Conservation (phyloP, 2,888 invertebrate genomes). For the Ctena decussata region DNA sequence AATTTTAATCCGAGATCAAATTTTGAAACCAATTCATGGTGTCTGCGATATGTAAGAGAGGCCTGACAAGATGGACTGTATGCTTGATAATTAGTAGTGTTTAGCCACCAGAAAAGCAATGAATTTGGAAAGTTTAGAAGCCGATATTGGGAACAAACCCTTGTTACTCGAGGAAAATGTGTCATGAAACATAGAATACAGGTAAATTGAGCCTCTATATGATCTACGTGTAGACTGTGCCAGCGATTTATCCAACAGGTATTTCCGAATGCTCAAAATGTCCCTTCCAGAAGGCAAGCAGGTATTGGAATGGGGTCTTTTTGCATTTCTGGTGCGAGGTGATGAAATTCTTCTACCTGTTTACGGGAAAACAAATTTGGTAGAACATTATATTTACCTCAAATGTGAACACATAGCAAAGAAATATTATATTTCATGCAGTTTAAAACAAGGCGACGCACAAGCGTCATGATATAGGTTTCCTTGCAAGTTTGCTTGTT, state of each 20-base stretch:
- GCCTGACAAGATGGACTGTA: conserved; percentile 31
- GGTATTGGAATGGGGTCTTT: conserved; percentile 13
- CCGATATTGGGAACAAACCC: background rate
- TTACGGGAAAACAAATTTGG: conserved; percentile 34
- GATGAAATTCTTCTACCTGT: conserved; percentile 31
- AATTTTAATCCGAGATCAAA: too few relatives aligned
- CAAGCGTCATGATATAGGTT: conserved; percentile 35
- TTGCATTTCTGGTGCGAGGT: conserved; percentile 22
- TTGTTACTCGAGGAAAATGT: background rate
- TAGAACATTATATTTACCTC: conserved; percentile 35
- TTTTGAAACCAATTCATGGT: too few relatives aligned
- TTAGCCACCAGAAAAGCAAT: conserved; percentile 18
- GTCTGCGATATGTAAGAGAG: conserved; percentile 36
- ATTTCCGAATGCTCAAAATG: background rate
- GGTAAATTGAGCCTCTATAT: conserved; percentile 22
- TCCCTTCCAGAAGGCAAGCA: conserved; percentile 6
- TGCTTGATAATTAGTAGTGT: conserved; percentile 18
- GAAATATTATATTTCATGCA: conserved; percentile 48
- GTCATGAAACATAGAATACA: conserved; percentile 26
- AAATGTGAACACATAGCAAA: conserved; percentile 35
- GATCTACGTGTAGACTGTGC: conserved; percentile 17
- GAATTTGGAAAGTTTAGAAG: conserved; percentile 29
- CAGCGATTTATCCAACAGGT: conserved; percentile 3
- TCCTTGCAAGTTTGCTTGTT: conserved; percentile 53
- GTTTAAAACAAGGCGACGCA: conserved; percentile 42